A percentile compares a stretch with the other conserved stretches of the same genome.
phyloP scores from a whole-genome alignment of 2,888 invertebrate genomes.

The Serripes groenlandicus region DNA sequence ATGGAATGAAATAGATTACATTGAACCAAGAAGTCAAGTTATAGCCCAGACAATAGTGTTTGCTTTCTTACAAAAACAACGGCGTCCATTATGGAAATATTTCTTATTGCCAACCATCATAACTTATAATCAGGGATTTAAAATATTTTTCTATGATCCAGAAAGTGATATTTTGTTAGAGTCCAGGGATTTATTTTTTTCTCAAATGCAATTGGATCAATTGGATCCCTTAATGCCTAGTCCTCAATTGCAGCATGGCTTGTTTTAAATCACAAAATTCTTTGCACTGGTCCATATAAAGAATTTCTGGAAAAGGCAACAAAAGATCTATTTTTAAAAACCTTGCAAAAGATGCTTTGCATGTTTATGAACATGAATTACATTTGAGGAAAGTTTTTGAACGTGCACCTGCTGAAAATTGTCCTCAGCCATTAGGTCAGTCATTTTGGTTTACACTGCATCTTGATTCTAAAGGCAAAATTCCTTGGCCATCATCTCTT shows the following conservation, averaged over 20 bases:
- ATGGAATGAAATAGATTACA: neutral
- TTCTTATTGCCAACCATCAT: conserved; percentile 27
- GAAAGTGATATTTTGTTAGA: conserved; percentile 31
- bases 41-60: conserved; percentile 10
- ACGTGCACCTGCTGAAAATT: too few relatives aligned
- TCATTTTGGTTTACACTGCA: too few relatives aligned
- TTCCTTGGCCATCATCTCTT: neutral
- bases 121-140: neutral
- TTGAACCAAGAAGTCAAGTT: neutral
- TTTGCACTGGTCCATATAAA: neutral
- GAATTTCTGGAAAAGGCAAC: neutral
- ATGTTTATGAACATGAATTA: neutral
- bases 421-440: too few relatives aligned
- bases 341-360: neutral
- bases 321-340: neutral
- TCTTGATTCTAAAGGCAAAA: too few relatives aligned
- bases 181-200: neutral
- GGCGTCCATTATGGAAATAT: conserved; percentile 15
- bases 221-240: neutral
- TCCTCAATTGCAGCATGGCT: neutral
- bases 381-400: neutral
- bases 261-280: conserved; percentile 12
- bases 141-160: conserved; percentile 35
- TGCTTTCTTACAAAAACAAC: conserved; percentile 26
- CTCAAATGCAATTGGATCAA: neutral